Evolutionary conservation across 2,797 vertebrate species (phyloP), one percentile per base, ranked within the genome.

Genomic region (Pipistrellus pipistrellus): DNA sequence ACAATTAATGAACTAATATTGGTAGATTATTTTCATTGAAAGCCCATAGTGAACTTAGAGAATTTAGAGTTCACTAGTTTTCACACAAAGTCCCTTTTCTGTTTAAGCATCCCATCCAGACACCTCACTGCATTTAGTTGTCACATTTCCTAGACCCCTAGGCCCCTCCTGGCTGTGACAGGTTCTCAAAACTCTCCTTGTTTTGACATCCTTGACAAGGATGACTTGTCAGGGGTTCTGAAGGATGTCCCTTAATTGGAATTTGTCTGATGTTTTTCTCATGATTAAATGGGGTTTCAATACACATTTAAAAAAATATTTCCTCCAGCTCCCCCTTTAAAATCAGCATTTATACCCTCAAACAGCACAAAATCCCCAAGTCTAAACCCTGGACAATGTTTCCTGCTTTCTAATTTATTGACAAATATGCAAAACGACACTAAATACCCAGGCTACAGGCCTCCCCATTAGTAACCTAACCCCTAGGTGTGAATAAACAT

Each of bases 391-490:
- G 4, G 14, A 23, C 25, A 4, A 5, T 46, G 75, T 55, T 83
- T 17, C 51, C 17, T 81, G 30, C 44, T 25, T 95, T 88, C 46
- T 66, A 66, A 55, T 84, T 88, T 85, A 80, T n/a, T 88, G 88
- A 93, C 66, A 88, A 68, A 91, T 51, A 76, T 23, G 53, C 27
- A 84, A 85, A 96, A 90, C 18, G 44, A 75, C 82, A 35, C 25
- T 23, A 21, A 78, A 80, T 51, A 30, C n/a, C 30, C 30, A 17
- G 44, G 27, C 73, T 4, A 2, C 35, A 12, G 51, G 17, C 81
- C 35, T 89, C 55, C 66, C 38, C 90, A 48, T 85, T 81, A 82
- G 77, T 48, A 90, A 88, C 59, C 69, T 78, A 53, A 85, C 77
- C 77, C 53, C 14, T 62, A 14, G 32, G 30, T 38, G 41, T 20